phyloP scores from a whole-genome alignment of 2,888 invertebrate genomes.

The Argyresthia albistria region DNA sequence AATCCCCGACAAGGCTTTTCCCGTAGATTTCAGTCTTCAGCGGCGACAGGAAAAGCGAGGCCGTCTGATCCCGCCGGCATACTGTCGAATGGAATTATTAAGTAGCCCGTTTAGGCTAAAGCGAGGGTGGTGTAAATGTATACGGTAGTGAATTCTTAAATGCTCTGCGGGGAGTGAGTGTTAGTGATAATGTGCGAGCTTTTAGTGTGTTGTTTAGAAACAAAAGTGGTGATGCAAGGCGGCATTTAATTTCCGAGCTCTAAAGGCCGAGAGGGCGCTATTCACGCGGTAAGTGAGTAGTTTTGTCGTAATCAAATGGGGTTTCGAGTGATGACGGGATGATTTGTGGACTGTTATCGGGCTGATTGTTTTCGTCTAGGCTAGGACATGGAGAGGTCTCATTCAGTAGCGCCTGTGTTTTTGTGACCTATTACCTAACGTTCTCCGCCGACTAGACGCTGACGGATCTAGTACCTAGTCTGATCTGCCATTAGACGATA shows the following conservation, averaged over 20 bases:
- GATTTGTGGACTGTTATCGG: constrained; percentile 23
- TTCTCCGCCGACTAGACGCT: not conserved
- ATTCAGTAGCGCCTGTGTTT: not conserved
- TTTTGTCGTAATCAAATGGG: constrained; percentile 6
- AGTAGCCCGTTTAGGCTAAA: constrained; percentile 37
- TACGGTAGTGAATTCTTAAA: constrained; percentile 17
- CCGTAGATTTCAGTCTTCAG: constrained; percentile 46
- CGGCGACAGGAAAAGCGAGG: constrained; percentile 19
- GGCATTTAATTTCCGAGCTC: not conserved
- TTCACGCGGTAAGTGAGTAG: constrained; percentile 40
- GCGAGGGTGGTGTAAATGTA: constrained; percentile 9
- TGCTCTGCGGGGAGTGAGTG: constrained; percentile 15
- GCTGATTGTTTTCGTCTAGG: constrained; percentile 25
- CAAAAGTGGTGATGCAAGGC: not conserved
- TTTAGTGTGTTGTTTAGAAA: not conserved
- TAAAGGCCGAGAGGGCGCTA: constrained; percentile 14
- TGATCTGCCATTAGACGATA: no score
- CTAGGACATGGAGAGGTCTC: not conserved
- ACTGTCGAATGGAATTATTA: constrained; percentile 51
- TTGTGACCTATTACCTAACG: constrained; percentile 59
- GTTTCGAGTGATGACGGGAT: constrained; percentile 13
- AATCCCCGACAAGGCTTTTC: constrained; percentile 55
- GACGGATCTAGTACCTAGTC: not conserved
- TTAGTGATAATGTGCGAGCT: not conserved
- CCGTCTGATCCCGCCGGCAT: constrained; percentile 20